Base-by-base conservation (phyloP, 2,888 invertebrate species). In the Bellardia pandia region DNA sequence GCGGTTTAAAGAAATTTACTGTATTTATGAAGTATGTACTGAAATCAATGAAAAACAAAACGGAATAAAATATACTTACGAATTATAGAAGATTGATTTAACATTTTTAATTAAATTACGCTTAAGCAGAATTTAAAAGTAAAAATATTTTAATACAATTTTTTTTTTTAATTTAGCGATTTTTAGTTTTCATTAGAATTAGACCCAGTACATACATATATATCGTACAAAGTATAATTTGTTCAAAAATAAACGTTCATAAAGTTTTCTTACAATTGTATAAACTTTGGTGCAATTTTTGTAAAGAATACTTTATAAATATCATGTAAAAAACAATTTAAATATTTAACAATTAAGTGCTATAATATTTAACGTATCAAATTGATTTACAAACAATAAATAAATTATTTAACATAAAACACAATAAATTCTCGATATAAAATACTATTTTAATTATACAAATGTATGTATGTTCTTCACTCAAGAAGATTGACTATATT, bases 401-500 rank as follows among this genome's bases (percentile, higher is more conserved):
- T 66, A 62, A 30, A 14, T 45, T 64, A 45, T 13, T 45, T 13
- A 45, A 13, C 45, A 13, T 16, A 33, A 16, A 51, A 72, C n/a
- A 68, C 11, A 72, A 72, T 42, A 11, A 56, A 51, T 75, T 48
- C 23, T 45, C 30, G 76, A n/a, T 40, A 66, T 56, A 74, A 53
- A 81, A 45, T 37, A 75, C 13, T 53, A 37, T 66, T 33, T 53
- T 13, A 8, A 30, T 42, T 6, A 14, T 5, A 23, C 23, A 23
- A 23, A 1, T 23, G 23, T 1, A 23, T 23, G 23, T 23, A 37
- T 33, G 33, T 33, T n/a, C 40, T 42, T 60, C 30, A 3, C 40
- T n/a, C 5, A 48, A 37, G 40, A 14, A 1, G 16, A n/a, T 48
- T 2, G 76, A 89, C 90, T 92, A 93, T 74, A 93, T 90, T 78